Evolutionary conservation across 53 echinoderm and acorn worm genomes (phyloP), one percentile per base, ranked within the genome.

Genomic region (Actinopyga echinites): DNA sequence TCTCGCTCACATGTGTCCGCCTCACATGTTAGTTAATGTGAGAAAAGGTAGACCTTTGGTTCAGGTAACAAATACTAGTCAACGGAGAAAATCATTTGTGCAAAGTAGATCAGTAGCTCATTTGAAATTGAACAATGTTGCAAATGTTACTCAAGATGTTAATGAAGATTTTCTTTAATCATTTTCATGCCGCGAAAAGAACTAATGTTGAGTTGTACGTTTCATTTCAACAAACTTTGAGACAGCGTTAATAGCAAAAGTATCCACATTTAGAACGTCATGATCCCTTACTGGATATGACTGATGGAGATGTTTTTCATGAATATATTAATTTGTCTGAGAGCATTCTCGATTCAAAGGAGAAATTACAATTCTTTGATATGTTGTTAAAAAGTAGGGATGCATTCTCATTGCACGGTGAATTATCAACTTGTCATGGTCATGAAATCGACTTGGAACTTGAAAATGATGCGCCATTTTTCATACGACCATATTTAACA

Each of bases 381-480:
- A 21, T 83, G 53, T 61, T 88, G n/a, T 45, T 36, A 43, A 35
- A 82, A 19, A 66, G 74, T 25, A 88, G 88, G 73, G 63, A 60
- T 21, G 88, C 83, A 31, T 88, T 88, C n/a, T 83, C 83, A 45
- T 25, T 74, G 10, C 83, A 74, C 42, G 82, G 82, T 31, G 75
- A 83, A 49, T 53, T 88, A 21, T 83, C 83, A 10, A 63, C 82
- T 33, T 88, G 88, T 74, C 73, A 69, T 19, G 61, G 61, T 36
- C 82, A 69, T 63, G 83, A 73, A 83, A 82, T 64, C 30, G 88
- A 83, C 30, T 82, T 88, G 23, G 60, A 87, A 58, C 26, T 87
- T 13, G 82, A 68, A 17, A 87, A 87, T 54, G 22, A 82, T 54
- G 83, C 82, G 21, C 83, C 87, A 63, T n/a, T n/a, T n/a, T n/a